A percentile compares a stretch with the other conserved stretches of the same genome.
These are phyloP conservation scores for Arctopsyche grandis DNA, from an alignment of 1,140 invertebrate genomes.

Conservation along the genomic window DNA sequence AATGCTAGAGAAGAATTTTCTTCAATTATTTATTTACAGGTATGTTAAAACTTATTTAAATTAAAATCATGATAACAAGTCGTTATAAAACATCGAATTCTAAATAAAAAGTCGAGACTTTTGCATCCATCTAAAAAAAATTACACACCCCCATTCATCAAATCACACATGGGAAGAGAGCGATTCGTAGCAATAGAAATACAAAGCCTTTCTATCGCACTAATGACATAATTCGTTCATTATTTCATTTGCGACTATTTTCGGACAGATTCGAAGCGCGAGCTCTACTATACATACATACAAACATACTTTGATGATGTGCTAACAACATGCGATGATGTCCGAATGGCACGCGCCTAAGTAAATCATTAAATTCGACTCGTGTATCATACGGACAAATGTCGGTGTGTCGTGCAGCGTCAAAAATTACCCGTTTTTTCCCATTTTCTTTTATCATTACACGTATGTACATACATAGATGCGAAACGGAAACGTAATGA, in stretches of 20 bases:
- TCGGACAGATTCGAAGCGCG: neutral
- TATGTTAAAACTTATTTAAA: too few relatives aligned
- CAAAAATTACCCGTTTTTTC: conserved; percentile 47
- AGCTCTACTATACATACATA: neutral
- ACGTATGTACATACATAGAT: neutral
- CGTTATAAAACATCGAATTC: too few relatives aligned
- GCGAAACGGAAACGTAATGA: conserved; percentile 39
- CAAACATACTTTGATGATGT: conserved; percentile 41
- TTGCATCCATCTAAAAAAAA: neutral
- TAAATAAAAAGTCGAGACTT: neutral
- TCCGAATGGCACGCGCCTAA: conserved; percentile 39
- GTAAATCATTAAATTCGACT: conserved; percentile 45
- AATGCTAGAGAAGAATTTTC: too few relatives aligned
- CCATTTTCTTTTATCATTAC: neutral
- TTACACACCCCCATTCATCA: neutral
- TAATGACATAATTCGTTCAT: conserved; percentile 6
- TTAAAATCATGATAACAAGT: too few relatives aligned
- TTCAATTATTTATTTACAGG: too few relatives aligned
- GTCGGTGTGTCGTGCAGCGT: conserved; percentile 46
- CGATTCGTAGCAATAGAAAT: too few relatives aligned
- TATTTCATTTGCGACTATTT: conserved; percentile 2
- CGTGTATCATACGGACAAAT: conserved; percentile 49
- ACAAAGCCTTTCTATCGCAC: neutral
- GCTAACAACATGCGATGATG: conserved; percentile 48
- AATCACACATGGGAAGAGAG: too few relatives aligned